Base-by-base conservation (phyloP, 2,797 vertebrate genomes). In the Propithecus deckenii region DNA sequence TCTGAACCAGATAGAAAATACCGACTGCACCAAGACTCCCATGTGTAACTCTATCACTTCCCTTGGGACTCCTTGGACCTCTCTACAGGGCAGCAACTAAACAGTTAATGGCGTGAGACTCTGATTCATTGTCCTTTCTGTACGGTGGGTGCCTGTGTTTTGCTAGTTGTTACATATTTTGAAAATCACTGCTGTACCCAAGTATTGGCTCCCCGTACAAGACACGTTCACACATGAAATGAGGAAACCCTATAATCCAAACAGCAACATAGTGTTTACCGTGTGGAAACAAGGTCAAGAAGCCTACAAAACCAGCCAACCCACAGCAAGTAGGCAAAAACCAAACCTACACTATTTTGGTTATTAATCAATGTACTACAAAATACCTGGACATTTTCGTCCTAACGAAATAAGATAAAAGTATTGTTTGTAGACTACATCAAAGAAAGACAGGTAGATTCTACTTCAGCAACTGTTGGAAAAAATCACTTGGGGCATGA, bases 1-100 rank as follows among this genome's bases (percentile, higher is more conserved):
- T 90, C 57, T 94, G 43, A 81, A 85, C 30, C 10, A 86, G 10
- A 72, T 75, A 12, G 32, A 95, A 95, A 96, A 72, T 43, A 71
- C 61, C 22, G 20, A 57, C 23, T 55, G 12, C 1, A 55, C 8
- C 35, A 57, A 79, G 14, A 25, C 43, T 89, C 38, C 72, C 23
- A 78, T 28, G 28, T 59, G 0, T 61, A 67, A 61, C 25, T 93
- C 25, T 55, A 1, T 83, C 25, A 87, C 80, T 83, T 93, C 4
- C 7, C 28, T 74, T 48, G 35, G 46, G 32, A 89, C 10, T 4
- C 50, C 6, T 28, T 84, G 20, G 43, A 59, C 2, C 6, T 76
- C 63, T 20, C 10, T 41, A 23, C 4, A 59, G 41, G 69, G 25
- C 7, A 84, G 41, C 63, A 61, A 59, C 12, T n/a, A 48, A 81